Base-by-base conservation (phyloP, 2,888 invertebrate genomes). In the Troglohyphantes excavatus region DNA sequence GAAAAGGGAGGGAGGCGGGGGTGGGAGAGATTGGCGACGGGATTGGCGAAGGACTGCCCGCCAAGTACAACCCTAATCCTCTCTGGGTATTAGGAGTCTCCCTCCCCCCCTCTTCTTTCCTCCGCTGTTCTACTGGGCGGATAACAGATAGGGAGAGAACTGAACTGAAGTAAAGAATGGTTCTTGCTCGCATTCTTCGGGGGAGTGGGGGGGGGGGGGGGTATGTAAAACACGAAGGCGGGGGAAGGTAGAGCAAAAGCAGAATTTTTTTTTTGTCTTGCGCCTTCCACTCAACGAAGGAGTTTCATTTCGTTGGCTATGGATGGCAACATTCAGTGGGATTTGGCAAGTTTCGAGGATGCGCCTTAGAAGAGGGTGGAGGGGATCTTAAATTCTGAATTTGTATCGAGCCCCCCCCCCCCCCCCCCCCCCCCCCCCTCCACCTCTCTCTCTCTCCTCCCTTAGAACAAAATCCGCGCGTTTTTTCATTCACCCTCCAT, bases 121-220 rank as follows among this genome's bases (percentile, higher is more conserved):
- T 75, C 81, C 72, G 82, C 88, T 88, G 88, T 82, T 87, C 82
- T 82, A 75, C 88, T 75, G 75, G 75, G 75, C 61, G 88, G 88
- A 88, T 88, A 88, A 88, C 88, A 88, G 88, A 88, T 89, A 83
- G 89, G 78, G n/a, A n/a, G n/a, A 33, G 33, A 33, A 17, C 6
- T 17, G 46, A 46, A 46, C 46, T 46, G 46, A 46, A 17, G 33
- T 33, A 33, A 9, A 33, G 33, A 33, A 33, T 33, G 33, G 33
- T 33, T 3, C 33, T 9, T 33, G 33, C 33, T 33, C 46, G 46
- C 9, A 46, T 46, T 46, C 46, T 46, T 46, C 46, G 2, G 89
- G 33, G n/a, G 11, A 61, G 68, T 39, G 29, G 61, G 78, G 78
- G 76, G 85, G 33, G 70, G 67, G 88, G 88, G 88, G 88, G 82